Conservation (phyloP, 2,113 vertebrate species). For the Platysternon megacephalum region DNA sequence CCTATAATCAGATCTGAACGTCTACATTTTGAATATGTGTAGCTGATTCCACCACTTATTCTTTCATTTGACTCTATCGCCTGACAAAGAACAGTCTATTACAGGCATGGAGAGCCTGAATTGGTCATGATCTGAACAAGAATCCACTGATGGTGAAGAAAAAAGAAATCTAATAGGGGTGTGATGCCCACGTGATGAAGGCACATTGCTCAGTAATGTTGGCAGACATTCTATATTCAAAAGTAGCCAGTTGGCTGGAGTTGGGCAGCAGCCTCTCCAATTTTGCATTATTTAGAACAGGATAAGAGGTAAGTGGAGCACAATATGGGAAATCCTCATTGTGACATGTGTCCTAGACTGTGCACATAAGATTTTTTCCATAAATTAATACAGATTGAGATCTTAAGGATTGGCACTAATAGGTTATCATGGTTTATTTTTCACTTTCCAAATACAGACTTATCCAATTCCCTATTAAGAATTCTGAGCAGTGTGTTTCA, state of each 20-base stretch:
- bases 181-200: neutral
- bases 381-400: neutral
- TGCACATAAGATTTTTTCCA: neutral
- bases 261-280: neutral
- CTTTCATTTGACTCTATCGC: constrained; percentile 6
- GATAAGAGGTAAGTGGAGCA: neutral
- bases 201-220: neutral
- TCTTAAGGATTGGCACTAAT: neutral
- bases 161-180: neutral
- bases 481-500: neutral
- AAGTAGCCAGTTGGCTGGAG: neutral
- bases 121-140: constrained; percentile 28
- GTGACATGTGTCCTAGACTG: neutral
- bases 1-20: constrained; percentile 44
- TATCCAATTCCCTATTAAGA: neutral
- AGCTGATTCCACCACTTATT: constrained; percentile 35
- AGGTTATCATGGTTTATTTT: neutral
- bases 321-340: neutral
- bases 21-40: constrained; percentile 27
- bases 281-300: neutral
- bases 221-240: neutral
- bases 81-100: neutral
- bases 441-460: neutral
- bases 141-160: neutral
- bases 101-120: constrained; percentile 2